These are phyloP conservation scores for Bursaphelenchus mucronatus DNA, from an alignment of 1,140 invertebrate species.

Conservation along the genomic window DNA sequence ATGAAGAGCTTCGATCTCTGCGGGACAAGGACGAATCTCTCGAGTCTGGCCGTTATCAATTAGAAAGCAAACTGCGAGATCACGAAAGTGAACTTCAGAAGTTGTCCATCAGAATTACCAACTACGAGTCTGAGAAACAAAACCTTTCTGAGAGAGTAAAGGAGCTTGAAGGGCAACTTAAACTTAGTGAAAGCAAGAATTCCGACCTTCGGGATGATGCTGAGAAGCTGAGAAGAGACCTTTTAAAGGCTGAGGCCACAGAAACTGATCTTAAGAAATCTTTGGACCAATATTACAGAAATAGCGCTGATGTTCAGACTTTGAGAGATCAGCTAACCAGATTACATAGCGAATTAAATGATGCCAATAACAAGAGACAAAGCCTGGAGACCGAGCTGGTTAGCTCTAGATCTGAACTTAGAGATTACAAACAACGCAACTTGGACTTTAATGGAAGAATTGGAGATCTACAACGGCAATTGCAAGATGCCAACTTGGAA, in stretches of 20 bases:
- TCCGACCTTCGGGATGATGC: conserved; percentile 52
- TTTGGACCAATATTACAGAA: conserved; percentile 43
- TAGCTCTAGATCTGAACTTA: conserved; percentile 48
- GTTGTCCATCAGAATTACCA: conserved; percentile 47
- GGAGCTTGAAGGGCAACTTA: conserved; percentile 50
- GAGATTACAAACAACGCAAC: conserved; percentile 56
- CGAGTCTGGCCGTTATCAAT: conserved; percentile 52
- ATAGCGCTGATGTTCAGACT: conserved; percentile 41
- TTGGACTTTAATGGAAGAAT: conserved; percentile 53
- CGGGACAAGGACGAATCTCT: conserved; percentile 53
- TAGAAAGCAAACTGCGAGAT: conserved; percentile 55
- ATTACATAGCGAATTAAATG: conserved; percentile 54
- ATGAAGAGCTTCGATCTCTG: conserved; percentile 51
- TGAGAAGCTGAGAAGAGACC: conserved; percentile 48
- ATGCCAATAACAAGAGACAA: conserved; percentile 44
- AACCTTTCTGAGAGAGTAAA: conserved; percentile 53
- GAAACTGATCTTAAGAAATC: conserved; percentile 51
- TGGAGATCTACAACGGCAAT: conserved; percentile 53
- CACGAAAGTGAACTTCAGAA: conserved; percentile 52
- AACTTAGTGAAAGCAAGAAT: conserved; percentile 51
- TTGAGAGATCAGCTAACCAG: conserved; percentile 51
- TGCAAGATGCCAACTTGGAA: conserved; percentile 52
- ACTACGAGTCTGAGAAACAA: conserved; percentile 52
- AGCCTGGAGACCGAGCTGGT: conserved; percentile 52
- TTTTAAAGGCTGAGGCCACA: conserved; percentile 48